Percentiles rank a stretch among this genome's conserved stretches.
Evolutionary conservation across 2,888 invertebrate species (phyloP).

Genomic region (Caenorhabditis panamensis): DNA sequence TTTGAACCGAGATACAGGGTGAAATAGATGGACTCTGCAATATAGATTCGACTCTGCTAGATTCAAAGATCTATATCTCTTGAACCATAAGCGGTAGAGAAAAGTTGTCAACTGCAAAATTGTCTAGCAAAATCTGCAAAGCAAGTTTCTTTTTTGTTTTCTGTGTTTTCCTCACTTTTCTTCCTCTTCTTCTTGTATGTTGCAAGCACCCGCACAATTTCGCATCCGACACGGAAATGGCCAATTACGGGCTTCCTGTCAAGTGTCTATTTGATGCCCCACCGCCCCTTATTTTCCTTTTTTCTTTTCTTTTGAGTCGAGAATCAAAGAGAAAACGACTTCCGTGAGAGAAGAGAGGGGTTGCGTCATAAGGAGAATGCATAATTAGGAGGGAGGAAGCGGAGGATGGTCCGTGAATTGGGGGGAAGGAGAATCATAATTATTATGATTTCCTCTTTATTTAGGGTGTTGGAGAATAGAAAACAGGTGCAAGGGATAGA

Average conservation of each 20-base stretch:
- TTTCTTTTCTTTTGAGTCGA: too few relatives aligned
- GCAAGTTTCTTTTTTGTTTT: neutral
- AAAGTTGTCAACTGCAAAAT: too few relatives aligned
- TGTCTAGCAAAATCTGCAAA: neutral
- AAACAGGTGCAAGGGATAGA: too few relatives aligned
- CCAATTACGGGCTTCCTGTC: constrained; percentile 30
- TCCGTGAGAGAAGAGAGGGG: neutral
- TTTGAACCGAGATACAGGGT: too few relatives aligned
- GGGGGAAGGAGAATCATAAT: too few relatives aligned
- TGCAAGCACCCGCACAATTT: neutral
- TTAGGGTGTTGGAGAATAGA: too few relatives aligned
- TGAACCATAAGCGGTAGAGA: too few relatives aligned
- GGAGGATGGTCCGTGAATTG: too few relatives aligned
- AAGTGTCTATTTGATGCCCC: neutral
- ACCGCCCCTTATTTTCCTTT: neutral
- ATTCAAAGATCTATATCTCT: too few relatives aligned
- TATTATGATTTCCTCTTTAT: too few relatives aligned
- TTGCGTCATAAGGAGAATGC: constrained; percentile 12
- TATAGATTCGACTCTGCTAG: too few relatives aligned
- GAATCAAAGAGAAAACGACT: neutral
- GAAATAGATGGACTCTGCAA: too few relatives aligned
- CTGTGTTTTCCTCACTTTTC: neutral
- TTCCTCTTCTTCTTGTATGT: neutral
- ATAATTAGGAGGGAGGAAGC: constrained; percentile 12
- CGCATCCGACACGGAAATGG: constrained; percentile 10